Evolutionary conservation across 2,888 invertebrate species (phyloP), one percentile per base, ranked within the genome.

Genomic region (Taenaris catops): DNA sequence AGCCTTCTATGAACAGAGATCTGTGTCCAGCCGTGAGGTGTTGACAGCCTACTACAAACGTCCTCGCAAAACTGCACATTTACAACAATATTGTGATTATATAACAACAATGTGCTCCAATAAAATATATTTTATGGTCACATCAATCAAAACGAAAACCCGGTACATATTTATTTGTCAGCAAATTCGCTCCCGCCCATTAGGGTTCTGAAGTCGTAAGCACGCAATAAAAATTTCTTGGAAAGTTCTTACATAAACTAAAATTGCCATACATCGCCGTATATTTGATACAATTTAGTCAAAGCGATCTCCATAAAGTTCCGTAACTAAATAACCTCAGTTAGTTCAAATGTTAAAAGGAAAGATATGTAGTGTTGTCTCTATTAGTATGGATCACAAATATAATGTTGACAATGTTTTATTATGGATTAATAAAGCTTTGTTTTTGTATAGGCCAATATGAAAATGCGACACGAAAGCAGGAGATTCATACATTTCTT

Each of bases 81-180:
- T n/a, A n/a, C n/a, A n/a, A n/a, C n/a, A n/a, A n/a, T n/a, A n/a
- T n/a, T n/a, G n/a, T n/a, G n/a, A n/a, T n/a, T n/a, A n/a, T n/a
- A n/a, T n/a, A n/a, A n/a, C n/a, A n/a, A n/a, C n/a, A n/a, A n/a
- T n/a, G n/a, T n/a, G n/a, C n/a, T 20, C 26, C 25, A 8, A 21
- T 14, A 18, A 7, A 26, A 5, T 32, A 27, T 33, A 11, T 46
- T 46, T 62, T 31, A 48, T 59, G 62, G 65, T 67, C 59, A 44
- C 39, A 56, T 58, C 69, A 71, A 71, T 71, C 68, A 66, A 57
- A 48, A 47, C 55, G 63, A 58, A 59, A 65, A 58, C 64, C 61
- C 59, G 63, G 69, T 71, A 70, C 70, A 66, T 76, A 76, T 79
- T 78, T 79, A 76, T 80, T 79, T 79, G 79, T 80, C 75, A 75